These are phyloP conservation scores for Podargus strigoides DNA, from an alignment of 2,797 vertebrate genomes.

Conservation along the genomic window DNA sequence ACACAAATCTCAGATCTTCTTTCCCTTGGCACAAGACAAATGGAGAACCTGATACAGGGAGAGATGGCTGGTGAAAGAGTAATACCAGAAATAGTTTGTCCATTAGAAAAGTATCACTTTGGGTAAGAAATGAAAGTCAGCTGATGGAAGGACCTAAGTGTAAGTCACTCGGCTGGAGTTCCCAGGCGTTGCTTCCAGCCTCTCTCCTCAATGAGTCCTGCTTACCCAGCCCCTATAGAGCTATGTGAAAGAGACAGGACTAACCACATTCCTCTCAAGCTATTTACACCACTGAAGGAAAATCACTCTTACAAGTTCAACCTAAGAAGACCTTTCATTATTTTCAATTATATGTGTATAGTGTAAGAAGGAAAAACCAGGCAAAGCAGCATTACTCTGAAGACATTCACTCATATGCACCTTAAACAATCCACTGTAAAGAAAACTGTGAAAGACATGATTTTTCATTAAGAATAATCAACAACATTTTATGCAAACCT, in stretches of 20 bases:
- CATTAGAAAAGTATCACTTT: not conserved
- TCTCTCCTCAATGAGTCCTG: not conserved
- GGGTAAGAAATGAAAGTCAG: not conserved
- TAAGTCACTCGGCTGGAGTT: not conserved
- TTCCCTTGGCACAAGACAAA: not conserved
- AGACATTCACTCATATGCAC: not conserved
- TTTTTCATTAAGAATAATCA: not conserved
- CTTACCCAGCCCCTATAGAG: not conserved
- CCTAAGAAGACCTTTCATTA: not conserved
- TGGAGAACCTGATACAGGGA: not conserved
- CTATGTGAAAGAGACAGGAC: constrained; percentile 16
- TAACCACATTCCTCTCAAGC: constrained; percentile 23
- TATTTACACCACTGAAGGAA: constrained; percentile 7
- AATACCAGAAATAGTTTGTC: not conserved
- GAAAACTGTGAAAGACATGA: not conserved
- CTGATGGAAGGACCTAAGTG: not conserved
- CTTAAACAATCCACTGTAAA: not conserved
- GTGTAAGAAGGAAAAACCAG: not conserved
- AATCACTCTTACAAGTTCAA: not conserved
- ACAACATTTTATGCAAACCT: not conserved
- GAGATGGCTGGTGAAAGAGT: not conserved
- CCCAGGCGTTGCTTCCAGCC: not conserved
- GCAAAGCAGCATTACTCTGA: not conserved
- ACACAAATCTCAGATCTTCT: not conserved
- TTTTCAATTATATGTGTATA: not conserved